Evolutionary conservation across 2,113 vertebrate species (phyloP).

Genomic region (Gallinago media): DNA sequence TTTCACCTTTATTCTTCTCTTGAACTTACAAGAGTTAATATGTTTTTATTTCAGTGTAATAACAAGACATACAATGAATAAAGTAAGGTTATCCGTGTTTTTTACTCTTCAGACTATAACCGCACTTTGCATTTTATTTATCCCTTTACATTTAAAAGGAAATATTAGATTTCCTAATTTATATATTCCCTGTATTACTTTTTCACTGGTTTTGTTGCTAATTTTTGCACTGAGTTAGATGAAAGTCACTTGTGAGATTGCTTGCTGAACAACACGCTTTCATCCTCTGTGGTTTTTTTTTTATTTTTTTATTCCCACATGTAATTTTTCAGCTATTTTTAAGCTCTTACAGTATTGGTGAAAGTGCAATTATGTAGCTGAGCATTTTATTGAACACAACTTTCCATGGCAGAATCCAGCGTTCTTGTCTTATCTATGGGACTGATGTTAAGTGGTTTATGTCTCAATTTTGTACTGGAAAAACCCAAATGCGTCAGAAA

Average conservation of each 20-base stretch:
- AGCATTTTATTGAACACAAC: background rate
- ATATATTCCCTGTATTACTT: background rate
- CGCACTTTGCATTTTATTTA: conserved; percentile 10
- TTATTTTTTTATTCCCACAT: background rate
- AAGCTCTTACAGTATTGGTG: background rate
- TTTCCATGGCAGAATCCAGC: background rate
- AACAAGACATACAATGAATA: background rate
- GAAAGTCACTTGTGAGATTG: background rate
- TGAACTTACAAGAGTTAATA: background rate
- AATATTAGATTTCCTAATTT: background rate
- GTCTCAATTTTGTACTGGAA: background rate
- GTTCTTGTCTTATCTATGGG: background rate
- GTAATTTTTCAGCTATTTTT: background rate
- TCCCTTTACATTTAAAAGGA: background rate
- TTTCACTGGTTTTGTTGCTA: background rate
- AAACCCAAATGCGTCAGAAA: background rate
- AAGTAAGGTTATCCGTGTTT: background rate
- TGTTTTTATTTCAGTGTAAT: background rate
- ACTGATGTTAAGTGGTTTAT: background rate
- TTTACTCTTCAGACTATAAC: conserved; percentile 57
- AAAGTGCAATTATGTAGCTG: background rate
- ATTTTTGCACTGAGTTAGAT: background rate
- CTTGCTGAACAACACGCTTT: background rate
- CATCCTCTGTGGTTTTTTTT: background rate
- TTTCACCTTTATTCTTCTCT: background rate